Evolutionary conservation across 2,113 vertebrate genomes (phyloP), one percentile per base, ranked within the genome.

Genomic region (Delphinus delphis): DNA sequence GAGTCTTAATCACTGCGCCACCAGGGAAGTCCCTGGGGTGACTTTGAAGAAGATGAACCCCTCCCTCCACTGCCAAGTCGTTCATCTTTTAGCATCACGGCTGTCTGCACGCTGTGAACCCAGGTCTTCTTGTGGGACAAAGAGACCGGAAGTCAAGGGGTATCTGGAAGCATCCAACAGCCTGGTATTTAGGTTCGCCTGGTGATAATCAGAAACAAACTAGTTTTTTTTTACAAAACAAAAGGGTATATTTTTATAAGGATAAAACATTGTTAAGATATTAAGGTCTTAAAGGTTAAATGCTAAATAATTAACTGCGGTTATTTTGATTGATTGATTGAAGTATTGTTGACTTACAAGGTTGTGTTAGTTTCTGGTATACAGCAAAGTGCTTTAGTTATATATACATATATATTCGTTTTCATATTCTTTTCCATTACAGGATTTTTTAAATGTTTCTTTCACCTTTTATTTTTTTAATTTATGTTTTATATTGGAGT

Each of bases 91-190:
- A 3, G 18, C 7, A 7, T 21, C 15, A 1, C 11, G 2, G 20
- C 5, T 2, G 9, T 5, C 20, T 7, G 14, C 0, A 0, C 4
- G n/a, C 6, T 1, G 0, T 0, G 21, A 26, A 6, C 53, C 10
- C 1, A 0, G 0, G 3, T 25, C 25, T 76, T 7, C 20, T 7
- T 8, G 17, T 1, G 7, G 85, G 55, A 55, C 70, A 2, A 5
- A 9, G 55, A 62, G 21, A 74, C 63, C 2, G 0, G 47, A 2
- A 1, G 13, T 14, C 55, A 0, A 1, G 38, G 25, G 11, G 71
- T 13, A 3, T 6, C 2, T 15, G n/a, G 33, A 26, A 13, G 28
- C 50, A 4, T 8, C 23, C 67, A 74, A 41, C 94, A 85, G 90
- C 62, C 92, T 28, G 13, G 76, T 38, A 8, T 31, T 38, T 2